These are phyloP conservation scores for Epizoanthus scotinus DNA, from an alignment of 92 coral and sea anemone species.

Conservation along the genomic window DNA sequence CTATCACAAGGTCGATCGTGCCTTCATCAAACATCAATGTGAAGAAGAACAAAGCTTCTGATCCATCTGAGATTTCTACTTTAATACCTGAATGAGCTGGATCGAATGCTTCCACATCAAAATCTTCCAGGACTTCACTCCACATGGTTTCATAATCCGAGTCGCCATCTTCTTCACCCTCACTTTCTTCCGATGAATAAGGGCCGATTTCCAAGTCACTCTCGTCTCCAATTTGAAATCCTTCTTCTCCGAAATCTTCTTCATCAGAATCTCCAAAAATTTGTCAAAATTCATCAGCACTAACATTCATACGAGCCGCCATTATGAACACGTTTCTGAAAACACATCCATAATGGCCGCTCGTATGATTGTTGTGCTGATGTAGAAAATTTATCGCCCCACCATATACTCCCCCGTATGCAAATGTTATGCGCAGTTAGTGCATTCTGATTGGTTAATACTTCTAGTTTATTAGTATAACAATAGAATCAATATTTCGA, in stretches of 20 bases:
- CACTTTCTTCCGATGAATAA: background rate
- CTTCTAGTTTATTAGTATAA: background rate
- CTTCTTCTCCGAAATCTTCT: background rate
- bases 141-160: background rate
- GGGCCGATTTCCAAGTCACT: background rate
- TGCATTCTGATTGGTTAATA: conserved; percentile 7
- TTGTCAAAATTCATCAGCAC: background rate
- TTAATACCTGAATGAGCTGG: background rate
- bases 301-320: background rate
- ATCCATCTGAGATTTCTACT: background rate
- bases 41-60: background rate
- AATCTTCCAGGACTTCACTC: background rate
- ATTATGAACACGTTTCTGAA: background rate
- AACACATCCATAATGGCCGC: background rate
- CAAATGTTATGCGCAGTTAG: conserved; percentile 24
- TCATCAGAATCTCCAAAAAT: conserved; percentile 11
- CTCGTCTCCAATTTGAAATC: background rate
- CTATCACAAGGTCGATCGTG: background rate
- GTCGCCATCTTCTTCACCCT: background rate
- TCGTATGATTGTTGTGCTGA: background rate
- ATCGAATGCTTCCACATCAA: background rate
- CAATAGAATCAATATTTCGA: conserved; percentile 10
- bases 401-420: background rate
- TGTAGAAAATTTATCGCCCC: background rate
- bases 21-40: background rate